phyloP scores from a whole-genome alignment of 2,113 vertebrate genomes.

The Calypte anna region DNA sequence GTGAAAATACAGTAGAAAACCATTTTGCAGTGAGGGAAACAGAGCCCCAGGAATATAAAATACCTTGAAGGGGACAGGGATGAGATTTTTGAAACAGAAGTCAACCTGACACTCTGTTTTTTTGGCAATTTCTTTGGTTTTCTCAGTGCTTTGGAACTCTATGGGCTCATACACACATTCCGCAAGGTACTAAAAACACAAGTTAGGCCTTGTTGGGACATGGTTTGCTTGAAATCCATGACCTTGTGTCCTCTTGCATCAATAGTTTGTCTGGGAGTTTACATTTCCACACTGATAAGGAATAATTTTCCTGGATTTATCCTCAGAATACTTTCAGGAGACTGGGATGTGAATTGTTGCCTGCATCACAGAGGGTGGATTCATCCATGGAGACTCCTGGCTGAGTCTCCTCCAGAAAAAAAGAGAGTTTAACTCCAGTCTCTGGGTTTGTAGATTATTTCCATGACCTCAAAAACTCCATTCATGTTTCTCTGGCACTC shows the following conservation, averaged over 20 bases:
- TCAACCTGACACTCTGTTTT: not conserved
- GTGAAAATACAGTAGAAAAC: not conserved
- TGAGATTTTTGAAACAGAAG: not conserved
- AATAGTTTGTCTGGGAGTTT: not conserved
- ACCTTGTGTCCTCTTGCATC: not conserved
- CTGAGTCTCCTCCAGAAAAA: not conserved
- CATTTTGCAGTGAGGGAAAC: not conserved
- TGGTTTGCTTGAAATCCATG: not conserved
- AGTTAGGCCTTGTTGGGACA: not conserved
- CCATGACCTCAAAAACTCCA: not conserved
- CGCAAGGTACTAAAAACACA: not conserved
- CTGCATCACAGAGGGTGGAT: not conserved
- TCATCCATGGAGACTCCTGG: not conserved
- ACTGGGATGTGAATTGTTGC: not conserved
- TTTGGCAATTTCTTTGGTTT: not conserved
- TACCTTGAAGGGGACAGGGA: not conserved
- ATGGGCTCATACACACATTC: accelerated
- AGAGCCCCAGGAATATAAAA: accelerated
- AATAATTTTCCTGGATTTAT: not conserved
- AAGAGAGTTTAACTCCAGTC: not conserved
- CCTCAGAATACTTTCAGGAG: not conserved
- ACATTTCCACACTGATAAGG: not conserved
- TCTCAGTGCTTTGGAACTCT: not conserved
- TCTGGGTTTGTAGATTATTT: conserved; percentile 26
- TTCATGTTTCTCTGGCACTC: not conserved